phyloP scores from a whole-genome alignment of 2,888 invertebrate species.

The Mellilla xanthometata region DNA sequence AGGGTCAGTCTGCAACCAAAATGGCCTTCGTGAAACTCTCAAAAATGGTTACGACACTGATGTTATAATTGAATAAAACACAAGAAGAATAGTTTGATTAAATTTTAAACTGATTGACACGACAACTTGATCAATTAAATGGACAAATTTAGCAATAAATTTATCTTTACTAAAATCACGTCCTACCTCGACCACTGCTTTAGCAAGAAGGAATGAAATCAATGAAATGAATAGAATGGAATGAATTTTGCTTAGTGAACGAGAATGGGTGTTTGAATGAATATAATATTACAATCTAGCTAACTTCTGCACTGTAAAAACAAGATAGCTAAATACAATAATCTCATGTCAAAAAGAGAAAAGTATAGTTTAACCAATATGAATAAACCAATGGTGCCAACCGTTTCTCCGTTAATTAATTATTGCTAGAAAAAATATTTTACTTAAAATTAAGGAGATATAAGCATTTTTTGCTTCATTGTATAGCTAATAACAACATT shows the following conservation, averaged over 20 bases:
- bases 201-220: conserved; percentile 49
- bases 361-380: too few species aligned
- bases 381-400: too few species aligned
- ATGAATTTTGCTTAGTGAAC: neutral
- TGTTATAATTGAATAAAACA: too few species aligned
- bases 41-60: too few species aligned
- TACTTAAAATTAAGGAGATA: too few species aligned
- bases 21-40: conserved; percentile 29
- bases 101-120: neutral
- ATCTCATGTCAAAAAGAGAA: too few species aligned
- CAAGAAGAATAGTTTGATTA: too few species aligned
- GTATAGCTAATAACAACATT: too few species aligned
- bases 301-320: neutral
- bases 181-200: conserved; percentile 77
- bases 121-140: neutral
- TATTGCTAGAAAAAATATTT: too few species aligned
- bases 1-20: conserved; percentile 67
- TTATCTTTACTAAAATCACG: conserved; percentile 39
- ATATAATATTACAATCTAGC: conserved; percentile 1
- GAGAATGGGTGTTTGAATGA: conserved; percentile 18
- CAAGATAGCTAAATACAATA: neutral
- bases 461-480: too few species aligned
- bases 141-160: neutral
- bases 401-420: too few species aligned
- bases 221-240: neutral